Conservation (phyloP, 2,888 invertebrate species). For the Epistrophe eligans region DNA sequence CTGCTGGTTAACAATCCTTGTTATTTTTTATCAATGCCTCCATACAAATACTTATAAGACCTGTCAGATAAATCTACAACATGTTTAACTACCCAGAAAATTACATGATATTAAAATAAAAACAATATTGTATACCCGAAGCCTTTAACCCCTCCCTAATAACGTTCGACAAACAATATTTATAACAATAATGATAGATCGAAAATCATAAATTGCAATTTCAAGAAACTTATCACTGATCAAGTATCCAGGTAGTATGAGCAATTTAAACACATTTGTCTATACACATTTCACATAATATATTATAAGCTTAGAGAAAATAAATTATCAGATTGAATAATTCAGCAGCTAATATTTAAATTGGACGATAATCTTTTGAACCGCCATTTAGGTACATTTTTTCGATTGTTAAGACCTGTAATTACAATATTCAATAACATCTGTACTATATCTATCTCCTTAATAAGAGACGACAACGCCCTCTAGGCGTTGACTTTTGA, state of each 20-base stretch:
- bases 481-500: conserved; percentile 32
- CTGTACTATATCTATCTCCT: conserved; percentile 22
- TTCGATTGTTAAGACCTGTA: conserved; percentile 32
- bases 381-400: background rate
- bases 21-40: no score
- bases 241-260: background rate
- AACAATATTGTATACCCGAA: conserved; percentile 9
- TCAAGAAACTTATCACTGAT: background rate
- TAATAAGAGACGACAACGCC: conserved; percentile 50
- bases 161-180: background rate
- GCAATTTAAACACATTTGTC: background rate
- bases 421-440: conserved; percentile 56
- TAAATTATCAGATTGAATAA: conserved; percentile 39
- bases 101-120: background rate
- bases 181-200: background rate
- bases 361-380: background rate
- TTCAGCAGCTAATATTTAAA: conserved; percentile 10
- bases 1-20: no score
- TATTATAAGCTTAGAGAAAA: background rate
- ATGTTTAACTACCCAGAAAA: conserved; percentile 18
- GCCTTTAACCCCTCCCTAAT: background rate
- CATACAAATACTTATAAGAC: background rate
- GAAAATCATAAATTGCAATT: conserved; percentile 1
- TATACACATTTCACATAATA: background rate
- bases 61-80: background rate